Evolutionary conservation across 2,113 vertebrate species (phyloP).

Genomic region (Columba janthina): DNA sequence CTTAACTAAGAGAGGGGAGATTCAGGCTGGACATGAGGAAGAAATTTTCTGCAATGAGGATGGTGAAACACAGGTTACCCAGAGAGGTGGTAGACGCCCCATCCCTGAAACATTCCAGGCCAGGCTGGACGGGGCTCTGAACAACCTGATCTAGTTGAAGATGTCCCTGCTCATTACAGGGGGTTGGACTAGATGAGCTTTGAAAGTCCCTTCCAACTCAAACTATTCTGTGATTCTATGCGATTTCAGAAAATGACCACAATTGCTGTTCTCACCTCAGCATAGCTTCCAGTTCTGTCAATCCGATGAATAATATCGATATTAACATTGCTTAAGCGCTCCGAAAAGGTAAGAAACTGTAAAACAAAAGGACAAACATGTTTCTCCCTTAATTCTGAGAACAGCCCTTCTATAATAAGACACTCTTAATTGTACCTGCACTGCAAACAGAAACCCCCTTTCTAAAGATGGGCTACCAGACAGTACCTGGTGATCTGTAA

Average conservation of each 20-base stretch:
- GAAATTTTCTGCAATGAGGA: too few species aligned
- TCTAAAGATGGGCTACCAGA: fast-evolving
- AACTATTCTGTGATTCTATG: too few species aligned
- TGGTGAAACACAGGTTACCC: too few species aligned
- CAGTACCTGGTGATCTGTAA: fast-evolving
- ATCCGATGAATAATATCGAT: constrained; percentile 97
- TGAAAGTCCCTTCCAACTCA: too few species aligned
- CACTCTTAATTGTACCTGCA: fast-evolving
- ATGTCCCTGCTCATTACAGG: too few species aligned
- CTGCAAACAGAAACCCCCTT: neutral
- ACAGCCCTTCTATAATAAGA: neutral
- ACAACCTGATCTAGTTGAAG: too few species aligned
- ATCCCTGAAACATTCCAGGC: too few species aligned
- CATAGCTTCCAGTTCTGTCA: constrained; percentile 87
- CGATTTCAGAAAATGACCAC: neutral
- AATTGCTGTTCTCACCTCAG: constrained; percentile 81
- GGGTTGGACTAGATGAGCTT: too few species aligned
- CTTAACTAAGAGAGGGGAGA: too few species aligned
- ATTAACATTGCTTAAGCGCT: constrained; percentile 92
- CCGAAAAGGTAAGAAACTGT: constrained; percentile 96
- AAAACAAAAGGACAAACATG: neutral
- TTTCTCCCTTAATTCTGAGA: neutral
- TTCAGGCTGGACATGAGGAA: too few species aligned
- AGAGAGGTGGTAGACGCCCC: too few species aligned
- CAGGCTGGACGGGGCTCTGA: too few species aligned